A percentile compares a stretch with the other conserved stretches of the same genome.
Evolutionary conservation across 2,113 vertebrate genomes (phyloP).

Genomic region (Vulpes ferrilata): DNA sequence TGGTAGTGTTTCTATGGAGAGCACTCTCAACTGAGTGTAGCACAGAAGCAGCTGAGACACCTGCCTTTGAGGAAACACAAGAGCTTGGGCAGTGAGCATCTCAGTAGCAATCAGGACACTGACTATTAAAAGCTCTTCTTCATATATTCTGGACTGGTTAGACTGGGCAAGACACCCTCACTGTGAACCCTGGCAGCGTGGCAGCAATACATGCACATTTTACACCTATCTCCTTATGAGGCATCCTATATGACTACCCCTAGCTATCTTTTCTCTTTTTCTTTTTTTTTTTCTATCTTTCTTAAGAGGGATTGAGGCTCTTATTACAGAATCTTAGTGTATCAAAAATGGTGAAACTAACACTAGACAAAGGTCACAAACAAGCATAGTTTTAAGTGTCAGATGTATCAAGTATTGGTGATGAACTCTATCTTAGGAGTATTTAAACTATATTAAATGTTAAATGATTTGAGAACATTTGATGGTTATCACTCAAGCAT

Average conservation of each 20-base stretch:
- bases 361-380: background rate
- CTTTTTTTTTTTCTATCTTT: background rate
- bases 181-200: background rate
- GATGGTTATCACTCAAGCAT: background rate
- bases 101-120: background rate
- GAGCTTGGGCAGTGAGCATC: background rate
- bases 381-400: background rate
- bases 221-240: background rate
- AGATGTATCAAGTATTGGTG: background rate
- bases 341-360: conserved; percentile 15
- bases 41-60: background rate
- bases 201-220: background rate
- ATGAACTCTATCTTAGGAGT: background rate
- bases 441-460: conserved; percentile 28
- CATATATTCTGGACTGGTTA: background rate
- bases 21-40: background rate
- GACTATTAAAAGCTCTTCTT: background rate
- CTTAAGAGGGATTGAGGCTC: background rate
- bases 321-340: background rate
- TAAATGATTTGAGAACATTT: conserved; percentile 37
- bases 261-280: background rate
- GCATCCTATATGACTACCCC: background rate
- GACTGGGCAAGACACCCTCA: background rate
- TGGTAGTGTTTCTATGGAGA: background rate
- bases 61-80: background rate